Percentiles rank a stretch among this genome's conserved stretches.
phyloP scores from a whole-genome alignment of 2,888 invertebrate genomes.

The Cyrtodaria siliqua region DNA sequence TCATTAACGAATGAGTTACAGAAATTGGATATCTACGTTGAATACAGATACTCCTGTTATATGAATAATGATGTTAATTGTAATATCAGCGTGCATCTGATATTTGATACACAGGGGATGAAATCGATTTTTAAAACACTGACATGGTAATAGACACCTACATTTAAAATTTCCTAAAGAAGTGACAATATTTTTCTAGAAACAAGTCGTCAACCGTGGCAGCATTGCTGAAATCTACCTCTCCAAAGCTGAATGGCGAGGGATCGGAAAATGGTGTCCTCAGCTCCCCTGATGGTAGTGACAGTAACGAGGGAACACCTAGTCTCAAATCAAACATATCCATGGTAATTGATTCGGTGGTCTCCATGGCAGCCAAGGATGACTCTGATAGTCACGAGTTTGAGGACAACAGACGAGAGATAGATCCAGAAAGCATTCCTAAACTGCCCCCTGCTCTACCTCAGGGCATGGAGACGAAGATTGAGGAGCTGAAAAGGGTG shows the following conservation, averaged over 20 bases:
- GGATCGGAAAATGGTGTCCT: constrained; percentile 39
- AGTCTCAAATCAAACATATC: constrained; percentile 56
- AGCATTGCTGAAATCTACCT: constrained; percentile 75
- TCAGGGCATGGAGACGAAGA: constrained; percentile 86
- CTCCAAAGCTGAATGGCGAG: constrained; percentile 52
- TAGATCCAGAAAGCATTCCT: constrained; percentile 69
- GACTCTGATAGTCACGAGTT: constrained; percentile 84
- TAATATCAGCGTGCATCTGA: too few species aligned
- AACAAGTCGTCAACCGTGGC: constrained; percentile 83
- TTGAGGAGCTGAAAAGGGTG: constrained; percentile 86
- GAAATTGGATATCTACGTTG: too few species aligned
- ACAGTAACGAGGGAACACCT: constrained; percentile 43
- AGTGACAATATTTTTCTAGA: constrained; percentile 60
- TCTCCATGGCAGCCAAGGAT: constrained; percentile 50
- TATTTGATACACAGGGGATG: too few species aligned
- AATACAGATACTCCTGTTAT: too few species aligned
- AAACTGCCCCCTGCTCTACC: constrained; percentile 86
- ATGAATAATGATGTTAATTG: too few species aligned
- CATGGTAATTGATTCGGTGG: constrained; percentile 62
- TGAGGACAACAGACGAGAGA: constrained; percentile 54
- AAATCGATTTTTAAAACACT: too few species aligned
- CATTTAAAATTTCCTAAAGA: too few species aligned
- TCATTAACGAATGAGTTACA: too few species aligned
- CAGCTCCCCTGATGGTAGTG: constrained; percentile 50
- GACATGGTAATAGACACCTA: too few species aligned